These are phyloP conservation scores for Neoscelio sp. DNA, from an alignment of 2,888 invertebrate species.

Conservation along the genomic window DNA sequence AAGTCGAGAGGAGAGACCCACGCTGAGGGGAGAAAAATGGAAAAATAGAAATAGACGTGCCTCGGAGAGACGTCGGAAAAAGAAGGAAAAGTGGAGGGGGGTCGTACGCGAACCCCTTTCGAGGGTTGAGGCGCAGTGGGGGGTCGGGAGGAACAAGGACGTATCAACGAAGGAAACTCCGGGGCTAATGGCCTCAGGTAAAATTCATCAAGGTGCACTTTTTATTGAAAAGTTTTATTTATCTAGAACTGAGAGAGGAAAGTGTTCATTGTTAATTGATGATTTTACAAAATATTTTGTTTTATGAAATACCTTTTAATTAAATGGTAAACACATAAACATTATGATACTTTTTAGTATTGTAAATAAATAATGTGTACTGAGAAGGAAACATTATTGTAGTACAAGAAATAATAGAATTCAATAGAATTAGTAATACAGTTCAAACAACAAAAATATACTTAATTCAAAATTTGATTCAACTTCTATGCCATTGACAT, in stretches of 20 bases:
- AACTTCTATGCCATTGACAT: too few species aligned
- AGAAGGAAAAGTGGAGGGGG: constrained; percentile 42
- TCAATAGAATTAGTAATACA: too few species aligned
- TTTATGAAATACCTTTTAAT: constrained; percentile 17
- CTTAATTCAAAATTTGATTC: too few species aligned
- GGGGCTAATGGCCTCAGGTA: constrained; percentile 58
- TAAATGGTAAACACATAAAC: too few species aligned
- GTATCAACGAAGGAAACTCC: constrained; percentile 43
- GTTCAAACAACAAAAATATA: too few species aligned
- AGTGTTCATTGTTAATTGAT: too few species aligned
- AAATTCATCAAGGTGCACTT: constrained; percentile 47
- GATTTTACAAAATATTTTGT: too few species aligned
- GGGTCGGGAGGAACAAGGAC: constrained; percentile 45
- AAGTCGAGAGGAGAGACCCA: constrained; percentile 32
- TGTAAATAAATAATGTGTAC: too few species aligned
- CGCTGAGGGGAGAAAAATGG: constrained; percentile 58
- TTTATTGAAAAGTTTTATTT: constrained; percentile 27
- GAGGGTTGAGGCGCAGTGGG: constrained; percentile 32
- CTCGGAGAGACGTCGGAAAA: constrained; percentile 47
- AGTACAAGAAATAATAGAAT: too few species aligned
- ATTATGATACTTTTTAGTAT: too few species aligned
- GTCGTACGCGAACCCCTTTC: constrained; percentile 39
- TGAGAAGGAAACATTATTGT: too few species aligned
- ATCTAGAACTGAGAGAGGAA: constrained; percentile 18
- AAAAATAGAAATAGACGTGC: constrained; percentile 53